phyloP scores from a whole-genome alignment of 2,797 vertebrate genomes.

The Odontamblyopus lacepedii region DNA sequence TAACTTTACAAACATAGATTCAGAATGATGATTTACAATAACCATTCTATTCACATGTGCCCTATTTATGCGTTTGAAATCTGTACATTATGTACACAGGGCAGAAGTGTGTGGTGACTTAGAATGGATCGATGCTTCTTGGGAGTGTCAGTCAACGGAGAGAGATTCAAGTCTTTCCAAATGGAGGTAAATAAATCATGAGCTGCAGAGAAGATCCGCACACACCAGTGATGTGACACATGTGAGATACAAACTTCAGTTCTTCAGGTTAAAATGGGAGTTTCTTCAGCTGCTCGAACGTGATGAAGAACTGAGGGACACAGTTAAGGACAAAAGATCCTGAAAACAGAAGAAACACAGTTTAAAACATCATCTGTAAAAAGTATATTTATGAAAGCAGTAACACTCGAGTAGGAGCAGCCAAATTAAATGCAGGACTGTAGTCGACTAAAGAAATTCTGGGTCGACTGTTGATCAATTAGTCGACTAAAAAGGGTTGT shows the following conservation, averaged over 20 bases:
- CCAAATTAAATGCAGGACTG: no score
- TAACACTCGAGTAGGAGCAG: no score
- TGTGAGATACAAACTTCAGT: slow-evolving; percentile 3
- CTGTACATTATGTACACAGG: slow-evolving; percentile 6
- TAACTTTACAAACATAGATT: background rate
- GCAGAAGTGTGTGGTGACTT: background rate
- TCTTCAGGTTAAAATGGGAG: slow-evolving; percentile 84
- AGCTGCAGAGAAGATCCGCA: background rate
- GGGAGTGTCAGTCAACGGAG: slow-evolving; percentile 17
- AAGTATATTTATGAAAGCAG: no score
- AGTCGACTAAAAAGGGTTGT: no score
- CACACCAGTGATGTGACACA: background rate
- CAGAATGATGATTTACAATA: background rate
- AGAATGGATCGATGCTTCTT: slow-evolving; percentile 17
- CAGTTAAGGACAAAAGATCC: slow-evolving; percentile 38
- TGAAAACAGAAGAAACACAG: background rate
- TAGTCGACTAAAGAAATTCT: no score
- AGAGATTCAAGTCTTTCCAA: slow-evolving; percentile 16
- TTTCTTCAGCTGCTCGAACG: slow-evolving; percentile 94
- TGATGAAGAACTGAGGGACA: slow-evolving; percentile 92
- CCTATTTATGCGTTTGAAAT: background rate
- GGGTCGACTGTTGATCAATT: no score
- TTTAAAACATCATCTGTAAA: background rate
- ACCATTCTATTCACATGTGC: background rate
- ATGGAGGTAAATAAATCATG: slow-evolving; percentile 36